Percentiles rank a stretch among this genome's conserved stretches.
Conservation (phyloP, 2,888 invertebrate genomes). For the Drosophila monieri region DNA sequence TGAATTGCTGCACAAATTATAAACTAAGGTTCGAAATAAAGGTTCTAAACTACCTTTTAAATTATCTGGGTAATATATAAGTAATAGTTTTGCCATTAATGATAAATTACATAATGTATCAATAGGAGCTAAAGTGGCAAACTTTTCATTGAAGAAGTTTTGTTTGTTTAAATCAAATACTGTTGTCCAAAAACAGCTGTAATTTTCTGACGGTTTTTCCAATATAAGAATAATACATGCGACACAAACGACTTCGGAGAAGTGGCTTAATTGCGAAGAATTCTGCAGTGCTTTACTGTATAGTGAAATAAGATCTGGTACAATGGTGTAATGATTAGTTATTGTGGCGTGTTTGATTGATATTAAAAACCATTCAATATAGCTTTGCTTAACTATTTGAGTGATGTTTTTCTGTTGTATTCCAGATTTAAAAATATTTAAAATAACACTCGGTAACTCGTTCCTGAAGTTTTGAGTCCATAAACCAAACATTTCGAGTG, state of each 20-base stretch:
- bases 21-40: conserved; percentile 89
- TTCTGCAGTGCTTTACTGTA: conserved; percentile 91
- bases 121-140: conserved; percentile 88
- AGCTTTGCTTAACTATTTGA: conserved; percentile 90
- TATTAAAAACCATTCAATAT: conserved; percentile 90
- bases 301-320: conserved; percentile 88
- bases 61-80: conserved; percentile 88
- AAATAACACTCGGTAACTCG: conserved; percentile 87
- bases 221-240: conserved; percentile 88
- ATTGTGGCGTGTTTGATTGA: conserved; percentile 86
- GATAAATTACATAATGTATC: conserved; percentile 90
- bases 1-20: conserved; percentile 87
- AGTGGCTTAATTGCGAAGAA: conserved; percentile 88
- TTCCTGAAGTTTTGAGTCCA: conserved; percentile 90
- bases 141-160: conserved; percentile 92
- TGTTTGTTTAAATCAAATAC: conserved; percentile 91
- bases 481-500: conserved; percentile 91
- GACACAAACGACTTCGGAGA: conserved; percentile 90
- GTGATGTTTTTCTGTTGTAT: conserved; percentile 90
- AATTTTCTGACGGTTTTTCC: conserved; percentile 84
- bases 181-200: conserved; percentile 87
- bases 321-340: conserved; percentile 84
- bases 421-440: conserved; percentile 90
- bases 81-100: conserved; percentile 89
- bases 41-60: conserved; percentile 88